Percentiles rank a stretch among this genome's conserved stretches.
These are phyloP conservation scores for Scaptomyza graminum DNA, from an alignment of 1,140 invertebrate genomes.

Conservation along the genomic window DNA sequence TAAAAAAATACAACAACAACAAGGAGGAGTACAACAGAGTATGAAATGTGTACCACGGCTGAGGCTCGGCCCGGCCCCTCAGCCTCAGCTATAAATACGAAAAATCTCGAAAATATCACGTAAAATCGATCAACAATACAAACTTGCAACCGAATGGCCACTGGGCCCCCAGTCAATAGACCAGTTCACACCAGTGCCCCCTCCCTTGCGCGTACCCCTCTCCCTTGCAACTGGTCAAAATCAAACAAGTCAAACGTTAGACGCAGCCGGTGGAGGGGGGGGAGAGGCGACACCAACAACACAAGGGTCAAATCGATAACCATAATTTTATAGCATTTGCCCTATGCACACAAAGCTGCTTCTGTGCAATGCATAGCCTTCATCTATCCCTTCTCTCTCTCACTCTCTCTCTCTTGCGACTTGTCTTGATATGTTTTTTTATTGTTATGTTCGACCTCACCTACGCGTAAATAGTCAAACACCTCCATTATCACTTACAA, in stretches of 20 bases:
- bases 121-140: slow-evolving; percentile 84
- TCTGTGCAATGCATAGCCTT: slow-evolving; percentile 1
- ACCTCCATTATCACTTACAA: slow-evolving; percentile 79
- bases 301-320: slow-evolving; percentile 80
- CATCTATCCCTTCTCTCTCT: not conserved
- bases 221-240: slow-evolving; percentile 37
- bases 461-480: slow-evolving; percentile 74
- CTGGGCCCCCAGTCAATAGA: slow-evolving; percentile 41
- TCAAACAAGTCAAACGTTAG: slow-evolving; percentile 71
- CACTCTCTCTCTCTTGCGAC: not conserved
- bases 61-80: slow-evolving; percentile 3
- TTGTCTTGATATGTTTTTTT: not conserved
- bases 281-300: not conserved
- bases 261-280: not conserved
- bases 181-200: slow-evolving; percentile 13
- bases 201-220: not conserved
- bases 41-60: slow-evolving; percentile 60
- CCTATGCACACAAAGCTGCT: slow-evolving; percentile 33
- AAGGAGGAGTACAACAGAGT: slow-evolving; percentile 7
- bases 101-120: slow-evolving; percentile 84
- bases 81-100: slow-evolving; percentile 79
- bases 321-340: slow-evolving; percentile 65
- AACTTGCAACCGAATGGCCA: slow-evolving; percentile 81
- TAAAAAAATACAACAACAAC: slow-evolving; percentile 61
- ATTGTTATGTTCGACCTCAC: slow-evolving; percentile 46